Evolutionary conservation across 2,113 vertebrate species (phyloP).

Genomic region (Natator depressus): DNA sequence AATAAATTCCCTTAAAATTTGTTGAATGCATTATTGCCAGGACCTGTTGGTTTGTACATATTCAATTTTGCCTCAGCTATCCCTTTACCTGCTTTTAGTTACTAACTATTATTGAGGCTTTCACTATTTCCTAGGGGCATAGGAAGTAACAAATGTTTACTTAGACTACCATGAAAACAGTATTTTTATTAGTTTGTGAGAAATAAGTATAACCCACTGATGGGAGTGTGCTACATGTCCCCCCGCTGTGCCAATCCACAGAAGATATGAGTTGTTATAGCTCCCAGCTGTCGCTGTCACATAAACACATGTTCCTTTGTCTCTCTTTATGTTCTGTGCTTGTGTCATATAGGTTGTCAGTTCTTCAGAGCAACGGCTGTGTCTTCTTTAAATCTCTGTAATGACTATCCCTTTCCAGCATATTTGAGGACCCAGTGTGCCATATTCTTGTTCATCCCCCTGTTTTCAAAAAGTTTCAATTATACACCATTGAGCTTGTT

Average conservation of each 20-base stretch:
- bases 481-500: not conserved
- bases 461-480: not conserved
- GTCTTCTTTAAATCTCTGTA: not conserved
- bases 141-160: not conserved
- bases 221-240: not conserved
- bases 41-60: not conserved
- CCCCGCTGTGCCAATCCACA: not conserved
- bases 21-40: not conserved
- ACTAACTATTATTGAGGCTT: not conserved
- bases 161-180: not conserved
- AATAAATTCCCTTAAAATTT: not conserved
- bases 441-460: not conserved
- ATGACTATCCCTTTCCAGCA: not conserved
- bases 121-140: not conserved
- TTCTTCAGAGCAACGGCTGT: rapidly evolving
- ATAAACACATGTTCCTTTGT: not conserved
- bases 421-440: not conserved
- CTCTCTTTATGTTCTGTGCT: not conserved
- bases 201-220: not conserved
- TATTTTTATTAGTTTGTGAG: not conserved
- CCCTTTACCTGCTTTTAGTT: not conserved
- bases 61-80: not conserved
- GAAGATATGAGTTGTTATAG: not conserved
- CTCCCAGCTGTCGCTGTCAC: not conserved
- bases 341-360: not conserved